phyloP scores from a whole-genome alignment of 2,888 invertebrate species.

The Hipparchia sbordonii region DNA sequence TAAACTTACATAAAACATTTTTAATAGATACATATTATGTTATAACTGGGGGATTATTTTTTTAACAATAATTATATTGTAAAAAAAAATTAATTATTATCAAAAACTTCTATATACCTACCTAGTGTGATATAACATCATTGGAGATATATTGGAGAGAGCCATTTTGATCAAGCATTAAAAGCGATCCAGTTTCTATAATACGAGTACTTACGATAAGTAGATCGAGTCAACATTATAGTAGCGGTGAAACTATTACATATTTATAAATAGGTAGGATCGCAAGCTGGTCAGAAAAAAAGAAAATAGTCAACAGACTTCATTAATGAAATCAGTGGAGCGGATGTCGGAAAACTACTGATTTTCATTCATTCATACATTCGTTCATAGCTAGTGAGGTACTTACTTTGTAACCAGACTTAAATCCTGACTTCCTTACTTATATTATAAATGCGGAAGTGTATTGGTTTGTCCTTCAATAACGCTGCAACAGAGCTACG shows the following conservation, averaged over 20 bases:
- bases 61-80: no score
- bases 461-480: no score
- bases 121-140: not conserved
- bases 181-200: not conserved
- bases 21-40: no score
- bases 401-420: not conserved
- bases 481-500: no score
- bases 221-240: not conserved
- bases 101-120: no score
- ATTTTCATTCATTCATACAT: slow-evolving; percentile 40
- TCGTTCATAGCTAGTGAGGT: slow-evolving; percentile 36
- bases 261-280: not conserved
- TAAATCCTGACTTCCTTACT: not conserved
- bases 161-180: not conserved
- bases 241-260: not conserved
- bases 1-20: no score
- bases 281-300: not conserved
- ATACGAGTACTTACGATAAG: not conserved
- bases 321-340: slow-evolving; percentile 19
- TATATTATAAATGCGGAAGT: no score
- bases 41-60: no score
- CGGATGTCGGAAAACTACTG: slow-evolving; percentile 24
- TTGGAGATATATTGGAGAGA: not conserved
- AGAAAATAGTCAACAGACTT: slow-evolving; percentile 10
- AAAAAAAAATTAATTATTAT: no score